phyloP scores from a whole-genome alignment of 2,113 vertebrate genomes.

The Potamarius usumacintae region DNA sequence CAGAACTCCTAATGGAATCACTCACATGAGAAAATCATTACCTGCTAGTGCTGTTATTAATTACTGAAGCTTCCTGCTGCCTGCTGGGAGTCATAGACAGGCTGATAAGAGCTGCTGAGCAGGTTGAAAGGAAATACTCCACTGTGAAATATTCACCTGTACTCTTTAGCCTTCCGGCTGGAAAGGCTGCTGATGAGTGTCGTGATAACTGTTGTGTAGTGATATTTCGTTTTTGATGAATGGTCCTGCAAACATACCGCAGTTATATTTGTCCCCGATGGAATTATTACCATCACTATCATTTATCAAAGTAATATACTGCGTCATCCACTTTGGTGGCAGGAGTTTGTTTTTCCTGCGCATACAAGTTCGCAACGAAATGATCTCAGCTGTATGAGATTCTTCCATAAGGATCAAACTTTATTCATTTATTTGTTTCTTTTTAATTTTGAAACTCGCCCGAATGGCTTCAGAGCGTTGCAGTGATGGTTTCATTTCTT shows the following conservation, averaged over 20 bases:
- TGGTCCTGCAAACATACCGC: background rate
- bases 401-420: background rate
- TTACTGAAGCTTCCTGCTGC: conserved; percentile 55
- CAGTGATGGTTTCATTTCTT: conserved; percentile 39
- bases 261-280: background rate
- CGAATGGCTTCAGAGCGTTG: conserved; percentile 12
- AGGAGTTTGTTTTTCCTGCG: background rate
- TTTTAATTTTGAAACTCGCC: conserved; percentile 13
- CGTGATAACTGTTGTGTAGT: conserved; percentile 10
- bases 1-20: conserved; percentile 59
- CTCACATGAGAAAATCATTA: conserved; percentile 65
- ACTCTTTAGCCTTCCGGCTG: background rate
- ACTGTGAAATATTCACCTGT: conserved; percentile 21
- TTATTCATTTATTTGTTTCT: background rate
- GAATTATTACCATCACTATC: background rate
- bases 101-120: conserved; percentile 18
- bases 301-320: background rate
- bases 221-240: conserved; percentile 14
- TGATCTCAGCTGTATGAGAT: background rate
- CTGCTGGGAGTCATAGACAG: conserved; percentile 16
- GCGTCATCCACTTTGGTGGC: background rate
- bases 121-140: conserved; percentile 15
- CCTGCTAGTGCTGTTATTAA: conserved; percentile 58
- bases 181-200: background rate
- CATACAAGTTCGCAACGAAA: background rate